Conservation (phyloP, 2,888 invertebrate species). For the Trachelus troglodyta region DNA sequence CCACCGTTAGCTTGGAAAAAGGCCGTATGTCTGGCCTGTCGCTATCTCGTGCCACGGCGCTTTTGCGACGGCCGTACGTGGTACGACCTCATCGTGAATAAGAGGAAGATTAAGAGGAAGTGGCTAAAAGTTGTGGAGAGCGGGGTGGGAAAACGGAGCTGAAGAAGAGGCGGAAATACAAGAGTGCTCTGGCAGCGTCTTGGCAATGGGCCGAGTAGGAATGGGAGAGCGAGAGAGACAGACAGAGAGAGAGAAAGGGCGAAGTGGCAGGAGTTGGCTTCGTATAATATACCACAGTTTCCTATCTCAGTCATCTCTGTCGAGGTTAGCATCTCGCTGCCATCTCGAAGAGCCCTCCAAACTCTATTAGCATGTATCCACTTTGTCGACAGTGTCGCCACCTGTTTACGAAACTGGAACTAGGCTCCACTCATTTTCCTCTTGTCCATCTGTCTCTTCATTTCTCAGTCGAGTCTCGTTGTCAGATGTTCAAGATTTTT, state of each 20-base stretch:
- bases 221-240: not conserved
- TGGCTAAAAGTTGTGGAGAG: not conserved
- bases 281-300: conserved; percentile 22
- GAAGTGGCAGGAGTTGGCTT: conserved; percentile 15
- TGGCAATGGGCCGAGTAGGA: conserved; percentile 11
- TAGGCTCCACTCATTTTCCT: not conserved
- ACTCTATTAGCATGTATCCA: conserved; percentile 55
- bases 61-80: not conserved
- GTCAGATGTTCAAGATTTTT: not conserved
- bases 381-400: not conserved
- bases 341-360: conserved; percentile 51
- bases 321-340: conserved; percentile 58
- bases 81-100: not conserved
- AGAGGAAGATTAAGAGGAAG: not conserved
- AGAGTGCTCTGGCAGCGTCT: not conserved
- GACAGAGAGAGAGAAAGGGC: not conserved
- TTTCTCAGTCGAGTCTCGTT: not conserved
- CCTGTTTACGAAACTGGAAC: not conserved
- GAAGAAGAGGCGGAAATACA: not conserved
- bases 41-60: not conserved
- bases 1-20: not conserved
- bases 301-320: conserved; percentile 62
- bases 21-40: not conserved
- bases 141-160: not conserved
- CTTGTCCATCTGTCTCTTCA: not conserved